Evolutionary conservation across 2,888 invertebrate genomes (phyloP), one percentile per base, ranked within the genome.

Genomic region (Steinernema scapterisci): DNA sequence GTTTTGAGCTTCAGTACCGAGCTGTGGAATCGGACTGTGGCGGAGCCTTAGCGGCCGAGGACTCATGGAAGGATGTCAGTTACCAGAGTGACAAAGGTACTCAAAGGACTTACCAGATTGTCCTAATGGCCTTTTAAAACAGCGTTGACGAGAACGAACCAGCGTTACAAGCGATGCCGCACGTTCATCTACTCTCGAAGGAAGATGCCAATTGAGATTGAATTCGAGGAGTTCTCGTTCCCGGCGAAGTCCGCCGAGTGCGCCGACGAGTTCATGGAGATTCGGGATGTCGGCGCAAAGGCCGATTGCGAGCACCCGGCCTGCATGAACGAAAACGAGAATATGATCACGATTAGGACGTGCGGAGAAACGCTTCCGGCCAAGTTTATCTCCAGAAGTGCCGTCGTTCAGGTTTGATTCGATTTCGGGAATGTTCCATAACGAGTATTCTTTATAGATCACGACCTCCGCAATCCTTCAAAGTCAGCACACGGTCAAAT

Each of bases 281-380:
- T 82, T n/a, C 73, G 82, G 13, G 83, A 82, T 72, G 82, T 82
- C n/a, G 82, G 82, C 46, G 43, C 73, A 7, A 7, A 74, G 11
- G 77, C 75, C 51, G 77, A 84, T 44, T 82, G 82, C 74, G 72
- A 77, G 21, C 82, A 82, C 76, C 84, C 82, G 5, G 79, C 84
- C 0, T 82, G 82, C 6, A 75, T 38, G 46, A 74, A 72, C 11
- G 73, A 74, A 23, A 38, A 56, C 19, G 70, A 73, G 9, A 70
- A 31, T 11, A 51, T 52, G 38, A 73, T 54, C 27, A 72, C 76
- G n/a, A n/a, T 78, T 19, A 56, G 82, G 38, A 77, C 52, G 31
- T 81, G 81, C 27, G 78, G 81, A 11, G 63, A 52, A 38, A 79
- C 79, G 25, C 46, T 44, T 21, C 79, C 78, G 3, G 46, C 78